Percentiles rank a stretch among this genome's conserved stretches.
phyloP scores from a whole-genome alignment of 2,797 vertebrate species.

The Argentina silus region DNA sequence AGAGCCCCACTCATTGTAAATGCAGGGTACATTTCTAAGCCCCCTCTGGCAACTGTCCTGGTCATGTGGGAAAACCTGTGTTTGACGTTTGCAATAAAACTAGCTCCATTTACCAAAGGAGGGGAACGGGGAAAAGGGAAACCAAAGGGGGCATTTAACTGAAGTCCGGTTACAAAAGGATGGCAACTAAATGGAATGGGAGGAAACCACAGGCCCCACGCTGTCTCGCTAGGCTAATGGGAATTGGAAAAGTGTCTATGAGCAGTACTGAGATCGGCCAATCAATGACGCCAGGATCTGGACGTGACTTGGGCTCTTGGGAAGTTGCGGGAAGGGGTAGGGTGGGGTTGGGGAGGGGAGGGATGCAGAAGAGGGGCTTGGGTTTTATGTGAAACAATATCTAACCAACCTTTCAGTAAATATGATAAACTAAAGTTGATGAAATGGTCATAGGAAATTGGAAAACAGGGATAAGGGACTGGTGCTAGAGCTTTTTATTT shows the following conservation, averaged over 20 bases:
- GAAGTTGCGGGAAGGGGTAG: too few relatives aligned
- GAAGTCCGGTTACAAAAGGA: slow-evolving; percentile 48
- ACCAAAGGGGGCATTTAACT: slow-evolving; percentile 40
- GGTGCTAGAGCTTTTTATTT: neutral
- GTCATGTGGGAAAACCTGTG: slow-evolving; percentile 51
- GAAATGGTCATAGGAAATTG: slow-evolving; percentile 24
- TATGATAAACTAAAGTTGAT: slow-evolving; percentile 14
- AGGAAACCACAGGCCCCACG: slow-evolving; percentile 75
- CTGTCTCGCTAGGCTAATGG: slow-evolving; percentile 67
- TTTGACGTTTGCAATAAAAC: slow-evolving; percentile 59
- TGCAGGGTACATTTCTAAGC: slow-evolving; percentile 44
- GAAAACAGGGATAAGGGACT: neutral
- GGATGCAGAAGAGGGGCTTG: neutral
- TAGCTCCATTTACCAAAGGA: slow-evolving; percentile 35
- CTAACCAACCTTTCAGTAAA: slow-evolving; percentile 34
- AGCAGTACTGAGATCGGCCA: slow-evolving; percentile 35
- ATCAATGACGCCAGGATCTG: slow-evolving; percentile 39
- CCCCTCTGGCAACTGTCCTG: slow-evolving; percentile 51
- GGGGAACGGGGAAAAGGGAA: slow-evolving; percentile 20
- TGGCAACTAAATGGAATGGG: slow-evolving; percentile 45
- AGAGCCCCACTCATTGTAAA: slow-evolving; percentile 46
- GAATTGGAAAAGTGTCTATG: slow-evolving; percentile 52
- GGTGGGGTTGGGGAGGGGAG: neutral
- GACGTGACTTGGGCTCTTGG: slow-evolving; percentile 23
- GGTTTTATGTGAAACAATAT: slow-evolving; percentile 25